Evolutionary conservation across 1,140 invertebrate species (phyloP).

Genomic region (Hylaeus volcanicus): DNA sequence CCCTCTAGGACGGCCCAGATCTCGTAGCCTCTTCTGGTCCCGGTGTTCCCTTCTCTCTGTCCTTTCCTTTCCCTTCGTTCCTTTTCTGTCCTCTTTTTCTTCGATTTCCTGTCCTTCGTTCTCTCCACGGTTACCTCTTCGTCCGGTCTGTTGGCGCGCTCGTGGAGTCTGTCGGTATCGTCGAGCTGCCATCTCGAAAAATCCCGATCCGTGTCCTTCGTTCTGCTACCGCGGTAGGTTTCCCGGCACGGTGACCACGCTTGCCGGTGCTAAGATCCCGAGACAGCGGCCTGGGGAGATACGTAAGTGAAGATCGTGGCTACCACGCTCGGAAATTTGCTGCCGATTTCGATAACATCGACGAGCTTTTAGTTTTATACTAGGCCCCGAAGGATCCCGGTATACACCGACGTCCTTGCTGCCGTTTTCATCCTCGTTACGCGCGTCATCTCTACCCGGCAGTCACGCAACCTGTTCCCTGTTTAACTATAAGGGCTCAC

Average conservation of each 20-base stretch:
- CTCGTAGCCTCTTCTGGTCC: conserved; percentile 60
- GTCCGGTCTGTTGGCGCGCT: not conserved
- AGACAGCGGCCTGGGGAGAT: conserved; percentile 32
- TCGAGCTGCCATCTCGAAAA: conserved; percentile 57
- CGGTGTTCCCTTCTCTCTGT: conserved; percentile 26
- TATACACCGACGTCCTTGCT: not conserved
- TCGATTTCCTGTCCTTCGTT: conserved; percentile 15
- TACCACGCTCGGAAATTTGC: conserved; percentile 57
- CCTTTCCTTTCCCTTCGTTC: conserved; percentile 8
- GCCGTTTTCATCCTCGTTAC: not conserved
- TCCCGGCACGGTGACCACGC: conserved; percentile 36
- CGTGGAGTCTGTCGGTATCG: conserved; percentile 46
- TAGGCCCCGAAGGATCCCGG: not conserved
- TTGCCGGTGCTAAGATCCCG: conserved; percentile 43
- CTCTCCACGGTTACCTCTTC: conserved; percentile 7
- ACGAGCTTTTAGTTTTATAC: conserved; percentile 46
- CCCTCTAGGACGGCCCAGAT: conserved; percentile 73
- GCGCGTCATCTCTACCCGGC: not conserved
- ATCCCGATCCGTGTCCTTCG: conserved; percentile 54
- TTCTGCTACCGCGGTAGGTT: conserved; percentile 48
- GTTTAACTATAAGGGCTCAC: conserved; percentile 13
- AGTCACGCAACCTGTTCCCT: no score
- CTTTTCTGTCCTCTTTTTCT: conserved; percentile 18
- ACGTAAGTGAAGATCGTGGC: conserved; percentile 38
- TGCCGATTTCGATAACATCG: conserved; percentile 55